phyloP scores from a whole-genome alignment of 2,113 vertebrate genomes.

The Mola mola region DNA sequence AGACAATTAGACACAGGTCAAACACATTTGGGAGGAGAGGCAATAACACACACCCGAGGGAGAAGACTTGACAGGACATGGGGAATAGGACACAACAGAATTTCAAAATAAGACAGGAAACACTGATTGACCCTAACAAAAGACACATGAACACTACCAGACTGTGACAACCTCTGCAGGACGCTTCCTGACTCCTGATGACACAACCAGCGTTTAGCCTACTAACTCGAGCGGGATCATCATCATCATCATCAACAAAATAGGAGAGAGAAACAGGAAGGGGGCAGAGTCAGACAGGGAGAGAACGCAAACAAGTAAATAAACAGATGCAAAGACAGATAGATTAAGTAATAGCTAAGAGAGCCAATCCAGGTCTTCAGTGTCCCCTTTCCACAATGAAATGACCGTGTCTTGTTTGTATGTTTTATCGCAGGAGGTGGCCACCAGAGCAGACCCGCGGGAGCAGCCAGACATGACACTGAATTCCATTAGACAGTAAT shows the following conservation, averaged over 20 bases:
- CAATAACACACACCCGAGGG: too few species aligned
- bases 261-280: not conserved
- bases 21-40: too few species aligned
- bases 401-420: slow-evolving; percentile 75
- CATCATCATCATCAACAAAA: slow-evolving; percentile 27
- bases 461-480: slow-evolving; percentile 76
- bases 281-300: not conserved
- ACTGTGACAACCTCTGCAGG: too few species aligned
- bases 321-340: slow-evolving; percentile 40
- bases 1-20: too few species aligned
- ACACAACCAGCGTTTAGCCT: slow-evolving; percentile 30
- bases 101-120: too few species aligned
- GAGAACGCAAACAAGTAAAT: slow-evolving; percentile 59
- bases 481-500: slow-evolving; percentile 78
- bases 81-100: too few species aligned
- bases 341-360: slow-evolving; percentile 24
- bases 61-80: too few species aligned
- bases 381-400: slow-evolving; percentile 73
- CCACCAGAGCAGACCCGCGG: slow-evolving; percentile 68
- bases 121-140: too few species aligned
- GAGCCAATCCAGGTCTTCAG: slow-evolving; percentile 58
- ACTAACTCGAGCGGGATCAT: slow-evolving; percentile 2
- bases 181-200: slow-evolving; percentile 67
- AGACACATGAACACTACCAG: too few species aligned
- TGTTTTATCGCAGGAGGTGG: slow-evolving; percentile 79